Conservation (phyloP, 2,113 vertebrate genomes). For the Spermophilus dauricus region DNA sequence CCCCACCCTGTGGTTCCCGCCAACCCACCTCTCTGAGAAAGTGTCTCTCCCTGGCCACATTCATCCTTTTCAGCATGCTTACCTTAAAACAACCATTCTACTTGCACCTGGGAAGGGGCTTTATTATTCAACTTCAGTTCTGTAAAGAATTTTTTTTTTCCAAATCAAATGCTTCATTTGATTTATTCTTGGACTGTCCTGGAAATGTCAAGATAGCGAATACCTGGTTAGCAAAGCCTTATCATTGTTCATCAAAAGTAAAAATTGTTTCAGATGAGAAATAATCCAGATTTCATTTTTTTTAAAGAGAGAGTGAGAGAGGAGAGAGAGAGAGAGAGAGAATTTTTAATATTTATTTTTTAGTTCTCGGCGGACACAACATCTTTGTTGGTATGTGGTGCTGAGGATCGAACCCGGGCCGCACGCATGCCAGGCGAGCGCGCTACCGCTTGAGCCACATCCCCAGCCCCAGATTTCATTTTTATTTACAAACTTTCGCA, state of each 20-base stretch:
- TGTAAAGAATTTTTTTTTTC: slow-evolving; percentile 24
- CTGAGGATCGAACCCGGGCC: too few relatives aligned
- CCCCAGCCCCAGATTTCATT: not conserved
- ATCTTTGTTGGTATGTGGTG: too few relatives aligned
- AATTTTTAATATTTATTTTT: too few relatives aligned
- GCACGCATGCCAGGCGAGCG: too few relatives aligned
- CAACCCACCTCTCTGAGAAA: not conserved
- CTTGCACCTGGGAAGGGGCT: not conserved
- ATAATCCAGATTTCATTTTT: not conserved
- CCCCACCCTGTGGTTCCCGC: slow-evolving; percentile 91
- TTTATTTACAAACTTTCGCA: not conserved
- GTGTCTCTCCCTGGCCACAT: not conserved
- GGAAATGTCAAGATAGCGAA: not conserved
- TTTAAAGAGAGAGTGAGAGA: too few relatives aligned
- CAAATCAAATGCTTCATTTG: not conserved
- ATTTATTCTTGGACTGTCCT: not conserved
- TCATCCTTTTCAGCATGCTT: rapidly evolving
- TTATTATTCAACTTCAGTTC: slow-evolving; percentile 34
- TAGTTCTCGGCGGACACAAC: too few relatives aligned
- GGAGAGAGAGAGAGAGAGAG: too few relatives aligned
- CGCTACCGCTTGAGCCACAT: too few relatives aligned
- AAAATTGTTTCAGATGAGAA: not conserved
- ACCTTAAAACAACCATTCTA: not conserved
- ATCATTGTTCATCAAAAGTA: not conserved
- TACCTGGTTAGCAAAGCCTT: not conserved